Percentiles rank a stretch among this genome's conserved stretches.
Conservation (phyloP, 2,888 invertebrate genomes). For the Amphipyra berbera region DNA sequence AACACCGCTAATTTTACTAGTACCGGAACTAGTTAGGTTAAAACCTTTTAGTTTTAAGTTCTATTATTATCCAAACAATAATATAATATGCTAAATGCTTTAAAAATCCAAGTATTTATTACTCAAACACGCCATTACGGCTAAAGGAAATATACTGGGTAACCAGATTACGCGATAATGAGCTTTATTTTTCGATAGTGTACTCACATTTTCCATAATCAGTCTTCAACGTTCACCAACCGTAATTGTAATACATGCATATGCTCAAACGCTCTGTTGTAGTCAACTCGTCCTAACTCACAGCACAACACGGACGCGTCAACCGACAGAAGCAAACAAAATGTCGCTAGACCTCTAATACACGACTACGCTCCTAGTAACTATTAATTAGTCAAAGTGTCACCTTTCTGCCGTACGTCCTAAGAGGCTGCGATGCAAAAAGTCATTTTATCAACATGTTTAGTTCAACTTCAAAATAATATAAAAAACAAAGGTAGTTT, state of each 20-base stretch:
- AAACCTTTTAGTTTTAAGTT: too few species aligned
- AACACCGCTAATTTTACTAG: too few species aligned
- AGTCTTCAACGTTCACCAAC: constrained; percentile 21
- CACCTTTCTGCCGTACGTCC: constrained; percentile 88
- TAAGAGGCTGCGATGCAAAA: constrained; percentile 88
- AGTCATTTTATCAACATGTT: constrained; percentile 70
- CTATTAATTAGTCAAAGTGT: constrained; percentile 69
- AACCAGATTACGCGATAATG: too few species aligned
- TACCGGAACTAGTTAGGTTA: too few species aligned
- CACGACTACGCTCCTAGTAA: constrained; percentile 59
- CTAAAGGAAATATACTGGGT: too few species aligned
- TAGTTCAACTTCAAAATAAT: constrained; percentile 52
- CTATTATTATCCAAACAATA: too few species aligned
- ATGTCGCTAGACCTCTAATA: constrained; percentile 59
- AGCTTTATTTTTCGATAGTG: neutral
- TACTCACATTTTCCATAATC: constrained; percentile 15
- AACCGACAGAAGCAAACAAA: constrained; percentile 61
- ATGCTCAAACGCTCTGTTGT: constrained; percentile 46
- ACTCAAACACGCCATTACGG: too few species aligned
- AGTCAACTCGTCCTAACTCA: constrained; percentile 54
- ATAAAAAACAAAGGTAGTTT: constrained; percentile 35
- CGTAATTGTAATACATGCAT: constrained; percentile 43
- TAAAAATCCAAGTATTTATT: too few species aligned
- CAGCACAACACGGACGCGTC: constrained; percentile 57
- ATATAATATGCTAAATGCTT: too few species aligned